Percentiles rank a stretch among this genome's conserved stretches.
Conservation (phyloP, 2,888 invertebrate species). For the Machimus atricapillus region DNA sequence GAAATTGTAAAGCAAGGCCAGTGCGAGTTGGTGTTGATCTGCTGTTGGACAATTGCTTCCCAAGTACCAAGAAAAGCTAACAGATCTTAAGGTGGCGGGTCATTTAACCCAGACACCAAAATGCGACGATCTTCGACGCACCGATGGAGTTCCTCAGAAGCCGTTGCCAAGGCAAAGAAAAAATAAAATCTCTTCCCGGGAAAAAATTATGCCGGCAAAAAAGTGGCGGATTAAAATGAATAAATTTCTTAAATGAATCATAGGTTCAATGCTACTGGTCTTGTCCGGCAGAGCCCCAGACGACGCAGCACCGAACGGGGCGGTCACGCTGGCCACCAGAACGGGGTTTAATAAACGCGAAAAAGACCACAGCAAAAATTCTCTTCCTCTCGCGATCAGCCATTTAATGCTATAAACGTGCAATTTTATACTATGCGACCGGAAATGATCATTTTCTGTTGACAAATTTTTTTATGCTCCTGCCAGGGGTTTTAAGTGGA, state of each 20-base stretch:
- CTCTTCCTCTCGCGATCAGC: neutral
- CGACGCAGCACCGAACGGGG: neutral
- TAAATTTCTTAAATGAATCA: constrained; percentile 27
- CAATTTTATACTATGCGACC: neutral
- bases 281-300: neutral
- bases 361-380: neutral
- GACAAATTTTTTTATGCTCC: neutral
- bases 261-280: constrained; percentile 6
- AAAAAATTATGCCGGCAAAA: neutral
- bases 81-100: neutral
- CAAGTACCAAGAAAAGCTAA: constrained; percentile 18
- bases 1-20: constrained; percentile 8
- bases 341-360: neutral
- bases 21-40: neutral
- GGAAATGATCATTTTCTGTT: constrained; percentile 13
- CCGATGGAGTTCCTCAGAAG: neutral
- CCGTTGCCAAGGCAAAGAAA: neutral
- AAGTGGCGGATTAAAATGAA: constrained; percentile 1
- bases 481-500: neutral
- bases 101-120: constrained; percentile 11
- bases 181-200: neutral
- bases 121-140: neutral
- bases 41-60: neutral
- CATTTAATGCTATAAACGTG: constrained; percentile 2
- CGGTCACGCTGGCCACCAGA: neutral